Conservation (phyloP, 1,140 invertebrate genomes). For the Calliopsis andreniformis region DNA sequence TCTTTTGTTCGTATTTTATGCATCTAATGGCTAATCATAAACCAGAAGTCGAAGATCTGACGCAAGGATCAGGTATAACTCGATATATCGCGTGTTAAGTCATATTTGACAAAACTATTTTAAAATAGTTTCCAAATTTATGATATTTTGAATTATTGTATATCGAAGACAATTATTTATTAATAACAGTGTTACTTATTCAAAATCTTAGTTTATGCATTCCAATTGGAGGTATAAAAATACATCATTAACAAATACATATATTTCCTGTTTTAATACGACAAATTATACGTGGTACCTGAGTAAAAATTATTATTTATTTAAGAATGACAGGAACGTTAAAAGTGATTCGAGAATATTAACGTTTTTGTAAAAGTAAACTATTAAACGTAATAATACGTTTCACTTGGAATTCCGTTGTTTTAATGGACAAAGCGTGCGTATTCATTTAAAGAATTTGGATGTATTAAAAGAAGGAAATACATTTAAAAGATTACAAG, state of each 20-base stretch:
- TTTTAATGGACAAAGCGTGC: background rate
- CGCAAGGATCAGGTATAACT: background rate
- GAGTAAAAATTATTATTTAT: background rate
- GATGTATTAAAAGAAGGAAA: background rate
- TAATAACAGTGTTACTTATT: conserved; percentile 17
- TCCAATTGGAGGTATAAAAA: background rate
- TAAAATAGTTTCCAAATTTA: conserved; percentile 20
- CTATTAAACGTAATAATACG: background rate
- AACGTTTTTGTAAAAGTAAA: background rate
- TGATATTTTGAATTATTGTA: conserved; percentile 35
- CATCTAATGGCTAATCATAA: background rate
- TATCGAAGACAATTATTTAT: conserved; percentile 21
- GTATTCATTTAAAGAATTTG: background rate
- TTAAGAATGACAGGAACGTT: background rate
- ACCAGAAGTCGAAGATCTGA: background rate
- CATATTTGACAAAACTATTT: background rate
- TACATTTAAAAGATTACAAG: background rate
- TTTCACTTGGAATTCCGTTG: background rate
- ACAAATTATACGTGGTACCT: background rate
- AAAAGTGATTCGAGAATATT: background rate
- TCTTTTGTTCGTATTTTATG: background rate
- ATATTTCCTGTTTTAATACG: background rate
- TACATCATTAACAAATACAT: conserved; percentile 3
- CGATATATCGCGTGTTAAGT: background rate
- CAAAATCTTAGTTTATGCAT: background rate